Base-by-base conservation (phyloP, 2,888 invertebrate genomes). In the Cantharis rustica region DNA sequence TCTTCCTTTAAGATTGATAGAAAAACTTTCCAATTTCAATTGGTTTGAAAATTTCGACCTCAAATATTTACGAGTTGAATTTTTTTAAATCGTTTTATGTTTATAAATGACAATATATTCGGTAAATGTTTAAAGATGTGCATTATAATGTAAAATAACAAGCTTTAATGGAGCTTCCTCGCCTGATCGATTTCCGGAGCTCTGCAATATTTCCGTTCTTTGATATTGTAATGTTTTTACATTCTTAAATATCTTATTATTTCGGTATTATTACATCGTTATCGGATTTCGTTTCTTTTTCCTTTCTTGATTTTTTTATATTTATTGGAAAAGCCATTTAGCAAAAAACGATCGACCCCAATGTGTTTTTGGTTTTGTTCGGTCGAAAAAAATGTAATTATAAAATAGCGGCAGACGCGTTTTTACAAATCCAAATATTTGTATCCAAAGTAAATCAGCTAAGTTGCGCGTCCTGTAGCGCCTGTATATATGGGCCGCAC, bases 121-220 rank as follows among this genome's bases (percentile, higher is more conserved):
- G 61, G 66, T 72, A 72, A 72, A 72, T 72, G 72, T 72, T 72
- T 66, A 72, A 61, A 66, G 72, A 72, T 68, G 72, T 72, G 72
- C 72, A 72, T 72, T 72, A 64, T 72, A 72, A 72, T 72, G 72
- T 72, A 72, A 66, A 72, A 72, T 72, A 72, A 72, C 72, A 72
- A 31, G 31, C 72, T 17, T 20, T 72, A 66, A 72, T 72, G 72
- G 72, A 63, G 72, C 66, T 72, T 71, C 47, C 66, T 66, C 72
- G 31, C 72, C 27, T 66, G 72, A 72, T 72, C 72, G 72, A 72
- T 72, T 72, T 72, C 68, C 72, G 66, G 47, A 66, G 66, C 66
- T 72, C 64, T 16, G 66, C 64, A 66, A 66, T 20, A 66, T 47
- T 47, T 47, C 47, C 47, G 47, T 47, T 47, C 47, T 47, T 47